Conservation (phyloP, 2,113 vertebrate species). For the Nasalis larvatus region DNA sequence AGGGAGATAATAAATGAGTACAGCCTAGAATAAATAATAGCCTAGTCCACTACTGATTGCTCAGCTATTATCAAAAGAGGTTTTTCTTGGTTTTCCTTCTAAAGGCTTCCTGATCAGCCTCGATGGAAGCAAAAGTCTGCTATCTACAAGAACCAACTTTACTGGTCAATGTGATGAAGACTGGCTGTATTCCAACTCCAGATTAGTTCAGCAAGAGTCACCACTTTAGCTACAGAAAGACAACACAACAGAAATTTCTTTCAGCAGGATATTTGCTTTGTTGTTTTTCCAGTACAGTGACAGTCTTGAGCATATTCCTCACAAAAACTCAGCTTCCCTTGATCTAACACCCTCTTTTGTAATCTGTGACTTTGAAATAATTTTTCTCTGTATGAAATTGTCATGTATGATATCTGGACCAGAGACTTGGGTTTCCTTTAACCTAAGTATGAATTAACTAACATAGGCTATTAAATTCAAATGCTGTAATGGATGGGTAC, state of each 20-base stretch:
- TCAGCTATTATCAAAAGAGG: background rate
- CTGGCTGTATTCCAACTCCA: background rate
- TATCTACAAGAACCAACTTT: background rate
- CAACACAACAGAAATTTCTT: background rate
- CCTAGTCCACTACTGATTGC: background rate
- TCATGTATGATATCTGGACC: background rate
- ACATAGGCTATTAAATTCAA: background rate
- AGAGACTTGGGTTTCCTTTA: background rate
- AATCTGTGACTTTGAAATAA: background rate
- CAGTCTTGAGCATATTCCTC: background rate
- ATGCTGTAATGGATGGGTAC: background rate
- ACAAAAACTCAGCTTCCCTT: background rate
- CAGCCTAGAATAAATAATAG: background rate
- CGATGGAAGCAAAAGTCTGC: background rate
- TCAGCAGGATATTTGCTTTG: background rate
- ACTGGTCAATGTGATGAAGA: background rate
- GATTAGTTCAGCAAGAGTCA: background rate
- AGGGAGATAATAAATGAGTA: background rate
- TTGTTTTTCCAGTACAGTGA: background rate
- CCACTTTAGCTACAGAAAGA: background rate
- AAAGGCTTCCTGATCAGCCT: background rate
- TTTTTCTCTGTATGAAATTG: slow-evolving; percentile 3
- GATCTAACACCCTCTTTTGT: background rate
- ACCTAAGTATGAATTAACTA: background rate
- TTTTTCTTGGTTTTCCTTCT: background rate